Evolutionary conservation across 2,888 invertebrate genomes (phyloP), one percentile per base, ranked within the genome.

Genomic region (Cryptophagus acutangulus): DNA sequence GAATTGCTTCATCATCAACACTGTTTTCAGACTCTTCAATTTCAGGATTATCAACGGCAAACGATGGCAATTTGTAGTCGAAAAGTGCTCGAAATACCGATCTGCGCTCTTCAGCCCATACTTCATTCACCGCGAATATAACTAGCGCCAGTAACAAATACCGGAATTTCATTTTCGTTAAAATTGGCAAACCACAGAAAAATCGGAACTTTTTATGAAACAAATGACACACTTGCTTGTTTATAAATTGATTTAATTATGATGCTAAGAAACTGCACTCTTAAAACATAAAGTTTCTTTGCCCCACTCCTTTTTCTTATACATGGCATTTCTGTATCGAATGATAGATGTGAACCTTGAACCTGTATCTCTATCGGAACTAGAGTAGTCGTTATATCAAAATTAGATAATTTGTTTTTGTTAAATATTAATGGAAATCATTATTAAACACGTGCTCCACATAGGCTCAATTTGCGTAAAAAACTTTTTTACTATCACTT

Each of bases 271-370:
- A n/a, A 57, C 52, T 64, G 57, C 62, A 61, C 61, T 63, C 60
- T 67, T 65, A 63, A 66, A 61, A 63, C 63, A 59, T 62, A 57
- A 55, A 58, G 59, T 62, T 61, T 61, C 54, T 54, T 55, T 62
- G 56, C 67, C 70, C 70, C 68, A 66, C 68, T 66, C 65, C 65
- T 54, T 48, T 57, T 31, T 31, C 8, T 10, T 15, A 15, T 31
- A 31, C 55, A 56, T 57, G 62, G 53, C 69, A 67, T 63, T 68
- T 68, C 67, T 63, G 57, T 62, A 59, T 54, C 62, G 67, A 59
- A 65, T 69, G 69, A 70, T 69, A 64, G 52, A 58, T 55, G 54
- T 68, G 70, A 65, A 69, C 70, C 68, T 70, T 70, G 69, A 69
- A 67, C 69, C 64, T 66, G 63, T 61, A 58, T 62, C 59, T 63